These are phyloP conservation scores for Lithobates pipiens DNA, from an alignment of 2,797 vertebrate genomes.

Conservation along the genomic window DNA sequence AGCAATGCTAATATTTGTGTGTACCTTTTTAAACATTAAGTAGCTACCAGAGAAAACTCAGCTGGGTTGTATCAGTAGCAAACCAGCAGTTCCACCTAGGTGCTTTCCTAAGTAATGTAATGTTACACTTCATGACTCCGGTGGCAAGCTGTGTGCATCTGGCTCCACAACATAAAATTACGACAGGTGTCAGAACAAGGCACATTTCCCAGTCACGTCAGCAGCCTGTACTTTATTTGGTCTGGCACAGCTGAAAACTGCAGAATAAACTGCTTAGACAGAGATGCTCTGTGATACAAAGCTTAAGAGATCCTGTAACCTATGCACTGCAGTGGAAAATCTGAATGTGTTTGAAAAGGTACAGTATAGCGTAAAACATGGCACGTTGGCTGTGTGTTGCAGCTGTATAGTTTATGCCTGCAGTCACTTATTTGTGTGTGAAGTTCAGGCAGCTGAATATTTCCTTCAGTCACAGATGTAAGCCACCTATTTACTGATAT, in stretches of 20 bases:
- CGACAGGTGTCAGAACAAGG: constrained; percentile 21
- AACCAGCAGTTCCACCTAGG: not conserved
- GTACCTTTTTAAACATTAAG: not conserved
- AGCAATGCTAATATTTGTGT: not conserved
- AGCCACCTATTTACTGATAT: no score
- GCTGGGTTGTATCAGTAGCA: constrained; percentile 1
- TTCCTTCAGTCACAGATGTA: no score
- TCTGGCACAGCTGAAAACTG: not conserved
- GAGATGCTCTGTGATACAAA: not conserved
- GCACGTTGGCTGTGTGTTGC: no score
- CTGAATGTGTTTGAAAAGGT: no score
- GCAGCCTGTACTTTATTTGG: constrained; percentile 6
- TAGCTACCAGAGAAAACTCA: not conserved
- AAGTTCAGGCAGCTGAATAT: no score
- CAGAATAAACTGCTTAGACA: not conserved
- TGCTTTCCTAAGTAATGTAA: constrained; percentile 23
- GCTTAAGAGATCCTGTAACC: no score
- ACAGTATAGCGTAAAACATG: no score
- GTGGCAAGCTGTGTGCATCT: constrained; percentile 38
- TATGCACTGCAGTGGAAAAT: no score
- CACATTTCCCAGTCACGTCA: constrained; percentile 28
- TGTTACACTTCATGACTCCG: constrained; percentile 18
- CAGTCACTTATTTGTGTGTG: no score
- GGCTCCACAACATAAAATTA: not conserved
- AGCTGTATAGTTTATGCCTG: no score